Evolutionary conservation across 2,113 vertebrate species (phyloP).

Genomic region (Crotalus helleri): DNA sequence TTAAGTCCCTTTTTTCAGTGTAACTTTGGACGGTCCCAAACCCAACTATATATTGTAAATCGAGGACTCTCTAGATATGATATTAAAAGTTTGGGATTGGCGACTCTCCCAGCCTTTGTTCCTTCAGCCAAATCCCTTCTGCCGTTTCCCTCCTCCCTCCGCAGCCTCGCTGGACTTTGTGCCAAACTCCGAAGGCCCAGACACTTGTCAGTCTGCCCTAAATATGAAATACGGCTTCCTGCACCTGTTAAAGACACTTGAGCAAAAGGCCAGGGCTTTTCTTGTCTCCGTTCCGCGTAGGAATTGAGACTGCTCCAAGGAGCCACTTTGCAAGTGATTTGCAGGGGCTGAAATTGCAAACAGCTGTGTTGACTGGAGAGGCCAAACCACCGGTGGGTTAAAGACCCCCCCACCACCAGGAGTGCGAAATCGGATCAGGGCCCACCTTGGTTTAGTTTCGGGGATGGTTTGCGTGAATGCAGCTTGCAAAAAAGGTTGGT

Average conservation of each 20-base stretch:
- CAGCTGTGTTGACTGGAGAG: slow-evolving; percentile 11
- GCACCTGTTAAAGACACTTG: slow-evolving; percentile 19
- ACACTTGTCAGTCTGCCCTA: not conserved
- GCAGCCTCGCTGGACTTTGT: not conserved
- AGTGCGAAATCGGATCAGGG: not conserved
- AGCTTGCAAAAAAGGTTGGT: not conserved
- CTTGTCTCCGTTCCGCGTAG: not conserved
- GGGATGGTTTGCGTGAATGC: not conserved
- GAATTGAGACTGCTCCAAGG: not conserved
- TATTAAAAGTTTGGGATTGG: not conserved
- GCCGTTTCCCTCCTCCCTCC: not conserved
- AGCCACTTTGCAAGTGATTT: not conserved
- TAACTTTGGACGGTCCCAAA: too few relatives aligned
- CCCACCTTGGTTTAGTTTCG: not conserved
- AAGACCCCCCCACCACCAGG: not conserved
- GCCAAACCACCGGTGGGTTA: not conserved
- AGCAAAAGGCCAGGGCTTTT: not conserved
- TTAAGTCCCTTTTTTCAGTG: too few relatives aligned
- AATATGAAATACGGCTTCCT: slow-evolving; percentile 19
- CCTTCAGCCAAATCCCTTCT: not conserved
- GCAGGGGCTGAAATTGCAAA: not conserved
- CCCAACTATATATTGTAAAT: too few relatives aligned
- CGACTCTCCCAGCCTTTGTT: not conserved
- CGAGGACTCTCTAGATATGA: too few relatives aligned
- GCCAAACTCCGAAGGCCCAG: slow-evolving; percentile 13